Percentiles rank a stretch among this genome's conserved stretches.
Conservation (phyloP, 2,113 vertebrate genomes). For the Mastomys natalensis region DNA sequence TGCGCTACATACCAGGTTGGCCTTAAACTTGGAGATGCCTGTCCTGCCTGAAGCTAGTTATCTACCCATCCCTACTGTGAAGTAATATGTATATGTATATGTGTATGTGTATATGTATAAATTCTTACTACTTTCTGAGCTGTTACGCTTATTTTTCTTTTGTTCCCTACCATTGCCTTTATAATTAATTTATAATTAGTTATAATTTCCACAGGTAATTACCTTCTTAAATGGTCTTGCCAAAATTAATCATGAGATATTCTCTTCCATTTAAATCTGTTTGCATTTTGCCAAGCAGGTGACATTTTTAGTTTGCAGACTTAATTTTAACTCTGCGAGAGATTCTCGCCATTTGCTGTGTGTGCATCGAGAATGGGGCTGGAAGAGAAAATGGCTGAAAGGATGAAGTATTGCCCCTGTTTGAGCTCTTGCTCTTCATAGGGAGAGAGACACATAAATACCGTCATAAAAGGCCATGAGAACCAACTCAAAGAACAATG, state of each 20-base stretch:
- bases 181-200: slow-evolving; percentile 44
- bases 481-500: background rate
- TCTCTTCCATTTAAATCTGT: slow-evolving; percentile 9
- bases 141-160: background rate
- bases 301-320: background rate
- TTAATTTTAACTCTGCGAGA: slow-evolving; percentile 16
- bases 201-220: slow-evolving; percentile 42
- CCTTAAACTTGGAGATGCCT: background rate
- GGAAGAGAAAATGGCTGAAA: background rate
- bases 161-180: background rate
- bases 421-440: background rate
- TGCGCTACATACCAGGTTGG: background rate
- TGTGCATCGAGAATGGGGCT: background rate
- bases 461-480: background rate
- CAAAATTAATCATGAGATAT: slow-evolving; percentile 37
- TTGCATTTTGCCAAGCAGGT: slow-evolving; percentile 15
- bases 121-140: background rate
- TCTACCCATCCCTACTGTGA: background rate
- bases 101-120: no score
- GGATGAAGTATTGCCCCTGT: background rate
- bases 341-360: background rate
- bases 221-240: background rate
- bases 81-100: no score
- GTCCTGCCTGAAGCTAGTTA: no score
- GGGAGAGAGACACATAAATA: background rate